phyloP scores from a whole-genome alignment of 2,797 vertebrate species.

The Syngnathus acus region DNA sequence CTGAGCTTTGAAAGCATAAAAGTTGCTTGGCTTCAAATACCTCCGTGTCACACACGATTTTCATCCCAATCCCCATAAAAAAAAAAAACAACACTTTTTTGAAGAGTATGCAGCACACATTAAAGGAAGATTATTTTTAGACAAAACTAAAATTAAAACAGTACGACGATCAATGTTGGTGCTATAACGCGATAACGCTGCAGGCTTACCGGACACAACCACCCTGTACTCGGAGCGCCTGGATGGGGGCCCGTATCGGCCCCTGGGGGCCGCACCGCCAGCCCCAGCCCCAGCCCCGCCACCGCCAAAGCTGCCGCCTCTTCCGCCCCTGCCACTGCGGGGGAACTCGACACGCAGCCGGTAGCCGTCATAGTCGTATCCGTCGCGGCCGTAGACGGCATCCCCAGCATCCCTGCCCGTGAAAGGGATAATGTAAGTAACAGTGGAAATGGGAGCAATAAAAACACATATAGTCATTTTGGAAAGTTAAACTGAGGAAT shows the following conservation, averaged over 20 bases:
- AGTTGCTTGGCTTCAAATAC: not conserved
- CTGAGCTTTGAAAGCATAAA: not conserved
- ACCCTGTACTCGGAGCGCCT: constrained; percentile 89
- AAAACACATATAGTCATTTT: not conserved
- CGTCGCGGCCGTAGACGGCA: constrained; percentile 79
- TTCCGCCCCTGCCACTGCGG: constrained; percentile 71
- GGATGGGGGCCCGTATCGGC: constrained; percentile 84
- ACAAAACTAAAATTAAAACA: not conserved
- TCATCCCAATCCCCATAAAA: not conserved
- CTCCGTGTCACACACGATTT: not conserved
- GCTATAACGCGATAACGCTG: not conserved
- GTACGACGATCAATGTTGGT: not conserved
- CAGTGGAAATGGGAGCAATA: not conserved
- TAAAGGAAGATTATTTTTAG: no score
- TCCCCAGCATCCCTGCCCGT: constrained; percentile 77
- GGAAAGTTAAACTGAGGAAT: no score
- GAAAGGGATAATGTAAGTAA: not conserved
- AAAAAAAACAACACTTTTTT: no score
- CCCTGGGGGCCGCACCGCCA: constrained; percentile 64
- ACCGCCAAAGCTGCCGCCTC: constrained; percentile 66
- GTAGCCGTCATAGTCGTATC: constrained; percentile 83
- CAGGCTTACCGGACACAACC: constrained; percentile 79
- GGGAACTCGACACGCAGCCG: constrained; percentile 90
- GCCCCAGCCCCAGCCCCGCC: constrained; percentile 24
- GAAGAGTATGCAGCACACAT: not conserved